These are phyloP conservation scores for Penaeus monodon DNA, from an alignment of 2,888 invertebrate species.

Conservation along the genomic window DNA sequence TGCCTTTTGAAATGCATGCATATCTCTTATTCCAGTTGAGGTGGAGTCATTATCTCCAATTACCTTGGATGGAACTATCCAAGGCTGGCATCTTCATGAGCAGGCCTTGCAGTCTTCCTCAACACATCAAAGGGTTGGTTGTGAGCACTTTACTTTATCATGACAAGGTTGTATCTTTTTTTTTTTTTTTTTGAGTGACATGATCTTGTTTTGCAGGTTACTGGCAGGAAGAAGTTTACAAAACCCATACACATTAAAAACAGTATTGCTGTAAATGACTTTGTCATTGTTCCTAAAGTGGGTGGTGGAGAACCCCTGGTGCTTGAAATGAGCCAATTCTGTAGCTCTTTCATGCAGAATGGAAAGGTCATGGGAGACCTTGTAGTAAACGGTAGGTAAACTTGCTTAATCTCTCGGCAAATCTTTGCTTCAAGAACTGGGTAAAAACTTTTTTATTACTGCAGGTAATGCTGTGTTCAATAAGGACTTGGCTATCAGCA, in stretches of 20 bases:
- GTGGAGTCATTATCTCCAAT: background rate
- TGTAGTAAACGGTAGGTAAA: background rate
- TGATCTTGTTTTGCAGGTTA: constrained; percentile 4
- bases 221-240: constrained; percentile 10
- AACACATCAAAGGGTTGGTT: background rate
- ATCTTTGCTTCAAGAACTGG: background rate
- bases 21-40: background rate
- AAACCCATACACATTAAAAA: background rate
- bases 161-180: too few species aligned
- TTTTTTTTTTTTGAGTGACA: background rate
- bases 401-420: background rate
- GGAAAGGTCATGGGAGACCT: too few species aligned
- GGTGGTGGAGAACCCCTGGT: background rate
- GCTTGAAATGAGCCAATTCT: too few species aligned
- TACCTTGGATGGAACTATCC: constrained; percentile 11
- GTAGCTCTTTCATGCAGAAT: too few species aligned
- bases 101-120: constrained; percentile 1
- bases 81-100: constrained; percentile 6
- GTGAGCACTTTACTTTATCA: background rate
- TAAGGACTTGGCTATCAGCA: background rate
- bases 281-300: background rate
- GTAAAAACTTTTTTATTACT: background rate
- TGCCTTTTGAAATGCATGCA: background rate
- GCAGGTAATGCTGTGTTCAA: constrained; percentile 19
- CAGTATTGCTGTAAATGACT: background rate